A percentile compares a stretch with the other conserved stretches of the same genome.
These are phyloP conservation scores for Noctua comes DNA, from an alignment of 2,888 invertebrate genomes.

Conservation along the genomic window DNA sequence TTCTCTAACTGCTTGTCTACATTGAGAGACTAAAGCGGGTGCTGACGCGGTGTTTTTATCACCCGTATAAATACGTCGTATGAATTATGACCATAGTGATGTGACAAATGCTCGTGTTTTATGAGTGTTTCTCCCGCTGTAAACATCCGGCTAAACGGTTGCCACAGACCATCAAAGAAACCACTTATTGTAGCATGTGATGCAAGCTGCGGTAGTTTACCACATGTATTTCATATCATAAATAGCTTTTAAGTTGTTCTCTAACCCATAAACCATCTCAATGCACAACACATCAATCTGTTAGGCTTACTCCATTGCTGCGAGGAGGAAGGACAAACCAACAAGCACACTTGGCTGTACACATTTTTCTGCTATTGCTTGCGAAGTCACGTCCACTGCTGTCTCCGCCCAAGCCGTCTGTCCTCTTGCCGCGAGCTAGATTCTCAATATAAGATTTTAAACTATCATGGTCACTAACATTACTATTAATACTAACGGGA, in stretches of 20 bases:
- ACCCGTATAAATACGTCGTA: background rate
- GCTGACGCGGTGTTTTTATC: background rate
- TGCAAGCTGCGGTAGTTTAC: background rate
- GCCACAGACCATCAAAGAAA: background rate
- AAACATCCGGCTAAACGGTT: background rate
- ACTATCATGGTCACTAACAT: too few relatives aligned
- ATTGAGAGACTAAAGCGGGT: background rate
- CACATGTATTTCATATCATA: background rate
- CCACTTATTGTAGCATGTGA: background rate
- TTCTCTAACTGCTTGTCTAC: constrained; percentile 1
- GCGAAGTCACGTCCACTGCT: background rate
- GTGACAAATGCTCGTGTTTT: background rate
- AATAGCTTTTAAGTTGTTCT: background rate
- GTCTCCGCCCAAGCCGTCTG: background rate
- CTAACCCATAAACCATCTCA: background rate
- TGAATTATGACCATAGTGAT: background rate
- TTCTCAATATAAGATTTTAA: too few relatives aligned
- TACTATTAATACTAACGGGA: too few relatives aligned
- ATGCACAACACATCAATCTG: background rate
- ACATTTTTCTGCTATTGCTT: too few relatives aligned
- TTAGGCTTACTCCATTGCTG: background rate
- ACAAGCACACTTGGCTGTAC: background rate
- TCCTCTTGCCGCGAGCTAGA: background rate
- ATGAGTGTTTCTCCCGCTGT: background rate
- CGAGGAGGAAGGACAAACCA: background rate